phyloP scores from a whole-genome alignment of 1,140 invertebrate species.

The Protaetia brevitarsis region DNA sequence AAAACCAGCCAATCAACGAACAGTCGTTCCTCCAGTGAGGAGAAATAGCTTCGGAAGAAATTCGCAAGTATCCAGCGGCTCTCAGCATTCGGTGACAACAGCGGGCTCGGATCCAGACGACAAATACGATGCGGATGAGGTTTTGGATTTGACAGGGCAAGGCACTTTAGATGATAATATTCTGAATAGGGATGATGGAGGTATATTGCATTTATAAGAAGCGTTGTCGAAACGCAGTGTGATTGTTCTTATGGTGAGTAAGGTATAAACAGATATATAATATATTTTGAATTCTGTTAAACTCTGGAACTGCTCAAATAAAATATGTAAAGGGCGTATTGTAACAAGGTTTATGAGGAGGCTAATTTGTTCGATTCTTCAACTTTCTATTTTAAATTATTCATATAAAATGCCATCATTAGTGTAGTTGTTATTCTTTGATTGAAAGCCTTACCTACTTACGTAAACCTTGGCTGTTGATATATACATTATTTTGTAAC shows the following conservation, averaged over 20 bases:
- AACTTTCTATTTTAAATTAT: background rate
- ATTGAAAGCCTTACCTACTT: background rate
- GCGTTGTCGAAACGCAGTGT: background rate
- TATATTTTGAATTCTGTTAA: background rate
- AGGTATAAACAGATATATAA: background rate
- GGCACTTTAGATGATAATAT: constrained; percentile 51
- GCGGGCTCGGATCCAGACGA: constrained; percentile 61
- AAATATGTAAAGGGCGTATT: background rate
- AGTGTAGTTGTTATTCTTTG: too few species aligned
- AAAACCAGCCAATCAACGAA: constrained; percentile 90
- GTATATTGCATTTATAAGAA: constrained; percentile 53
- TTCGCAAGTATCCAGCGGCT: constrained; percentile 74
- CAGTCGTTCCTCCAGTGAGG: constrained; percentile 57
- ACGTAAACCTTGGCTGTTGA: constrained; percentile 9
- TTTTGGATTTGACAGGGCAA: constrained; percentile 69
- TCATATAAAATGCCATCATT: too few species aligned
- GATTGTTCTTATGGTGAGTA: constrained; percentile 9
- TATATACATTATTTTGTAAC: background rate
- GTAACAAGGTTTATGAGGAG: background rate
- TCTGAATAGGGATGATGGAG: constrained; percentile 45
- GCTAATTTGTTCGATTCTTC: background rate
- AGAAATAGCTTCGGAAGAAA: constrained; percentile 74
- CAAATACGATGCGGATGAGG: constrained; percentile 58
- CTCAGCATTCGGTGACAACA: constrained; percentile 64
- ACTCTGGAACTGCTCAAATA: background rate